Base-by-base conservation (phyloP, 2,113 vertebrate genomes). In the Otolemur garnettii region DNA sequence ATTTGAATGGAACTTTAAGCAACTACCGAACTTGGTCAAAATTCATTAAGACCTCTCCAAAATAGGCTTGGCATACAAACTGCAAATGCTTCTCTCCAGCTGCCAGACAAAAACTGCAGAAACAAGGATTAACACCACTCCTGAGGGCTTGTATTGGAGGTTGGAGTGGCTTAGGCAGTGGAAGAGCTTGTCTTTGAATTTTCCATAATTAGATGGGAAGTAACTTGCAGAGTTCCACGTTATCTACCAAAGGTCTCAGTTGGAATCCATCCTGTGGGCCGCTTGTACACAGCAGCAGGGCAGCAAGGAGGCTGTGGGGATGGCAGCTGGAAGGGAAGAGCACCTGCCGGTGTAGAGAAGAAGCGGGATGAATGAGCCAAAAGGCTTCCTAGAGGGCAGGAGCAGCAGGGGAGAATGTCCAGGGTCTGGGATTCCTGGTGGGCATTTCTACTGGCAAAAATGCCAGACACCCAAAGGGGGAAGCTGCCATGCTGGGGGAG, bases 1-100 rank as follows among this genome's bases (percentile, higher is more conserved):
- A 59, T 79, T 94, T 87, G 35, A 87, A 83, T 50, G 57, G 42
- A 66, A 83, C 8, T 69, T 83, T 33, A 92, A 75, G 59, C 35
- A 50, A 74, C 81, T 75, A 80, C 13, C 81, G 91, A 71, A 45
- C n/a, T 55, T 66, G 5, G 42, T 26, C 45, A 72, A 91, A 87
- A 90, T 80, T 21, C 30, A 59, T 59, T 64, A 26, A 79, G 71
- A 60, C 62, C 71, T 80, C 75, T 75, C 59, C 81, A n/a, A 75
- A 81, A 81, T 35, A 82, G 33, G n/a, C 9, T 5, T 53, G 59
- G 62, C 53, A 66, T 12, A 28, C 22, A 60, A 59, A 57, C 24
- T 71, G 28, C 17, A 53, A 30, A 45, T 4, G 2, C 4, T 60
- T 91, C 28, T 59, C 28, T n/a, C 57, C n/a, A 57, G 21, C 53